Conservation (phyloP, 2,888 invertebrate species). For the Leptinotarsa haldemani region DNA sequence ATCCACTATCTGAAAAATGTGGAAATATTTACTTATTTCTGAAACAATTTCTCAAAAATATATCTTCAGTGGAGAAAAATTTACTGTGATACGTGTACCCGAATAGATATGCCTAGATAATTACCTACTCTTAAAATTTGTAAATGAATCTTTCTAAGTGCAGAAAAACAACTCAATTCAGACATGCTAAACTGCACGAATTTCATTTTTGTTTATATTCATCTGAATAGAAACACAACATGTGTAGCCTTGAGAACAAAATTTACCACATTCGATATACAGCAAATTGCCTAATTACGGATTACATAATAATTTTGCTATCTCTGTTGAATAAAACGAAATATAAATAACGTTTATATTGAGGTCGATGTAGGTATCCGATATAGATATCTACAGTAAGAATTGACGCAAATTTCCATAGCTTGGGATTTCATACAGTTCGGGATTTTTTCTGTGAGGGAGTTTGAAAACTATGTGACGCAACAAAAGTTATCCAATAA, state of each 20-base stretch:
- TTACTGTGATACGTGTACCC: no score
- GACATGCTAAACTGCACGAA: background rate
- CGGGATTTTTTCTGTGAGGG: no score
- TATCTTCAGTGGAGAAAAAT: no score
- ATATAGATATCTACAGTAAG: background rate
- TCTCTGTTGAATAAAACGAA: background rate
- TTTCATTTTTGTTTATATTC: constrained; percentile 2
- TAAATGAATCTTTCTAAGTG: no score
- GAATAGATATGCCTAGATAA: no score
- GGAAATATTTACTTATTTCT: no score
- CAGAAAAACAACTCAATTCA: background rate
- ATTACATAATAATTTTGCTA: constrained; percentile 9
- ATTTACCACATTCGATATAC: constrained; percentile 4
- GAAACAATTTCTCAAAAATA: no score
- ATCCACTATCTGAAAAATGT: no score
- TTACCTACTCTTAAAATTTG: no score
- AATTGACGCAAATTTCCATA: background rate
- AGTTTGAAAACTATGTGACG: no score
- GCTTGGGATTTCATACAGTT: background rate
- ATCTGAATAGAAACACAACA: background rate
- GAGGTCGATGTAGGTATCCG: constrained; percentile 3
- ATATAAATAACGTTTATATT: constrained; percentile 7
- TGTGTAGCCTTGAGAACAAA: constrained; percentile 10
- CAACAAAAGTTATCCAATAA: no score
- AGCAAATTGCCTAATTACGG: constrained; percentile 10